Percentiles rank a stretch among this genome's conserved stretches.
phyloP scores from a whole-genome alignment of 2,797 vertebrate genomes.

The Hypotaenidia philippensis region DNA sequence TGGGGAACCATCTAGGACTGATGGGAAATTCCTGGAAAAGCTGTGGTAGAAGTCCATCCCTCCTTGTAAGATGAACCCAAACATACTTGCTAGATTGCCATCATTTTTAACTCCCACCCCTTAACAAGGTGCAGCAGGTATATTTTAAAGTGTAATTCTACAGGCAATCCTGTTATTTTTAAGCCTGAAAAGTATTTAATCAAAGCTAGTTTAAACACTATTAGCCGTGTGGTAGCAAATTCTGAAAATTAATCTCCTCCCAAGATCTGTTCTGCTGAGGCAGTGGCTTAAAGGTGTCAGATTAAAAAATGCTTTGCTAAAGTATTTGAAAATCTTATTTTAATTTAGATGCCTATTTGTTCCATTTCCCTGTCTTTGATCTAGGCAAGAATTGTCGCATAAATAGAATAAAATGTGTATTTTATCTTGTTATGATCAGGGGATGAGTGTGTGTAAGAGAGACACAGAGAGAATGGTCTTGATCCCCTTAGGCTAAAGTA shows the following conservation, averaged over 20 bases:
- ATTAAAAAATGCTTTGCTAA: background rate
- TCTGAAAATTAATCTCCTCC: constrained; percentile 5
- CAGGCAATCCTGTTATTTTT: background rate
- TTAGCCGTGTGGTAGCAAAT: background rate
- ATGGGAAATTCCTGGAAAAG: background rate
- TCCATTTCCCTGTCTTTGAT: background rate
- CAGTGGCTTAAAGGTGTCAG: constrained; percentile 4
- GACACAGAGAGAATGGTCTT: constrained; percentile 33
- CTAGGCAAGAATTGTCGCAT: background rate
- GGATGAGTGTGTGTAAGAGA: background rate
- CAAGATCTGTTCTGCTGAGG: background rate
- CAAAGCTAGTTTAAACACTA: constrained; percentile 27
- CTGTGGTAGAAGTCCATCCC: background rate
- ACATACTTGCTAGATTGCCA: background rate
- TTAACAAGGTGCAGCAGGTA: background rate
- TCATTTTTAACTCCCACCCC: background rate
- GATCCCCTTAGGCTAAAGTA: constrained; percentile 45
- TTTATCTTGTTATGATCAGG: constrained; percentile 27
- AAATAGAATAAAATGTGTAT: constrained; percentile 34
- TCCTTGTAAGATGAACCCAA: background rate
- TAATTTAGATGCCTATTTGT: constrained; percentile 26
- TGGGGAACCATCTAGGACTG: background rate
- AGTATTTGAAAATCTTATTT: constrained; percentile 22
- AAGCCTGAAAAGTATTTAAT: background rate
- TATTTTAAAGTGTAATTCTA: background rate